Conservation (phyloP, 2,113 vertebrate species). For the Solea senegalensis region DNA sequence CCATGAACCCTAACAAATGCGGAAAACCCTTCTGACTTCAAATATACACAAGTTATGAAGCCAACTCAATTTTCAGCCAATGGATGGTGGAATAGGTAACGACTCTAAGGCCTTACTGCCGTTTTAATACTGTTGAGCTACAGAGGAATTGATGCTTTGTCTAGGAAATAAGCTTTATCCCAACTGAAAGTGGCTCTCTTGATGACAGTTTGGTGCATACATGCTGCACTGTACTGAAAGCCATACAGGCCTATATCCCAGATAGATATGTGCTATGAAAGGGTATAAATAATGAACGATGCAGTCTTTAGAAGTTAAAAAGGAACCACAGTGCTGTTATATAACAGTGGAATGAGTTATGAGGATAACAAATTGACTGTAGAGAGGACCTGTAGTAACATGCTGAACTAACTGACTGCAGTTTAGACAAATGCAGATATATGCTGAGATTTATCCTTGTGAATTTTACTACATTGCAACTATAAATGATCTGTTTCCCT, state of each 20-base stretch:
- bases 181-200: conserved; percentile 62
- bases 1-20: conserved; percentile 9
- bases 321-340: conserved; percentile 56
- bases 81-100: conserved; percentile 60
- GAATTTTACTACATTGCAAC: conserved; percentile 9
- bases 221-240: conserved; percentile 54
- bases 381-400: conserved; percentile 30
- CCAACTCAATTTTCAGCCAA: conserved; percentile 55
- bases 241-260: conserved; percentile 41
- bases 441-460: conserved; percentile 26
- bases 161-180: conserved; percentile 55
- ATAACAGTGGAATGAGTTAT: conserved; percentile 62
- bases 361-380: conserved; percentile 60
- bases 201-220: conserved; percentile 47
- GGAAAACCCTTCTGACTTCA: conserved; percentile 27
- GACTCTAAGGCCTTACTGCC: conserved; percentile 37
- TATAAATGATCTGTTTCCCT: conserved; percentile 53
- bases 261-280: conserved; percentile 64
- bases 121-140: conserved; percentile 55
- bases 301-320: conserved; percentile 63
- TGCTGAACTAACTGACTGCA: conserved; percentile 39
- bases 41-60: conserved; percentile 49
- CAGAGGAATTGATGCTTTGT: conserved; percentile 48
- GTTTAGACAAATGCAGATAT: conserved; percentile 19
- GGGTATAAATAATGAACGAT: conserved; percentile 71